phyloP scores from a whole-genome alignment of 2,888 invertebrate genomes.

The Netelia melanura region DNA sequence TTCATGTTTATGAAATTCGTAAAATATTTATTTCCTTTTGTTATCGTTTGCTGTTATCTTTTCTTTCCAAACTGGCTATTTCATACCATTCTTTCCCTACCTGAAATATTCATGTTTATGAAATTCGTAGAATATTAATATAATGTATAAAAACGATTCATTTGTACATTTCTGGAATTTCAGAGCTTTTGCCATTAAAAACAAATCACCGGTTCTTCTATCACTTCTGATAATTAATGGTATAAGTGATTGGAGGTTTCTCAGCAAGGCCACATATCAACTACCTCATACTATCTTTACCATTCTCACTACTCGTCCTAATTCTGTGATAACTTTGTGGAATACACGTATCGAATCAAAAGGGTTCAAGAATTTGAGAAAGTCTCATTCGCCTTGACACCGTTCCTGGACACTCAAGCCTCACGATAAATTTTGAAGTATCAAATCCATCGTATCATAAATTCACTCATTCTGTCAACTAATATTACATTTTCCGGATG shows the following conservation, averaged over 20 bases:
- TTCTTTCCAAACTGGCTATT: too few species aligned
- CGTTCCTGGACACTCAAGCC: conserved; percentile 21
- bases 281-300: conserved; percentile 13
- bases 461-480: background rate
- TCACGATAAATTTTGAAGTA: too few species aligned
- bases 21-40: too few species aligned
- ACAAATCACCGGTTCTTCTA: conserved; percentile 11
- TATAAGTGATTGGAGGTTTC: conserved; percentile 38
- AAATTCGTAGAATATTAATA: too few species aligned
- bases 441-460: background rate
- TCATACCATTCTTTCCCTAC: too few species aligned
- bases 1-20: too few species aligned
- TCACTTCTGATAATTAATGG: conserved; percentile 40
- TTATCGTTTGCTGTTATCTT: too few species aligned
- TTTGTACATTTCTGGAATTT: too few species aligned
- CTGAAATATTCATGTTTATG: too few species aligned
- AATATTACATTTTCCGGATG: background rate
- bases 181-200: too few species aligned
- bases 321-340: background rate
- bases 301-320: conserved; percentile 7
- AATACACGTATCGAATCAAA: background rate
- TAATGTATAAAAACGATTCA: too few species aligned
- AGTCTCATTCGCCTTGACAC: conserved; percentile 55
- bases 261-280: conserved; percentile 20
- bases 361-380: conserved; percentile 53